Percentiles rank a stretch among this genome's conserved stretches.
Conservation (phyloP, 2,113 vertebrate genomes). For the Rhynchomys soricoides region DNA sequence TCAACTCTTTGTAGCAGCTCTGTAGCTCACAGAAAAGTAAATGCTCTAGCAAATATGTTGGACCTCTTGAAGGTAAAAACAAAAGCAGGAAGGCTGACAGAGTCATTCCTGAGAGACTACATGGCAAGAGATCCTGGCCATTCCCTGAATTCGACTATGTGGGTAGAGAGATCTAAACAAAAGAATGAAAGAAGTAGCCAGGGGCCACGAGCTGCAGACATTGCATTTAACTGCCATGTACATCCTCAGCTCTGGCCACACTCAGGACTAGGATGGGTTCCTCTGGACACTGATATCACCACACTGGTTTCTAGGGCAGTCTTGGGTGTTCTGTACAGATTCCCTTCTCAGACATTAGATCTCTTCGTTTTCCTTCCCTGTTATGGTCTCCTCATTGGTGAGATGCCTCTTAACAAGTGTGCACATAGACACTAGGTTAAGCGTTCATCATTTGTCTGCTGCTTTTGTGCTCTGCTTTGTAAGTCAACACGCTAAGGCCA, state of each 20-base stretch:
- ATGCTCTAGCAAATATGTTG: neutral
- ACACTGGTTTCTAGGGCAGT: no score
- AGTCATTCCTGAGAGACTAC: neutral
- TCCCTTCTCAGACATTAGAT: neutral
- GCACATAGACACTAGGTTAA: no score
- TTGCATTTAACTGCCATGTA: fast-evolving
- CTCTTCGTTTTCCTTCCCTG: neutral
- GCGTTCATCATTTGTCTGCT: neutral
- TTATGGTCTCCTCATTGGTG: neutral
- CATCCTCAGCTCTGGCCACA: neutral
- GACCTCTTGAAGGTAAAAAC: neutral
- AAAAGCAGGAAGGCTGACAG: neutral
- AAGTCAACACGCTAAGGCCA: neutral
- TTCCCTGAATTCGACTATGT: fast-evolving
- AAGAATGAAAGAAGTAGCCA: neutral
- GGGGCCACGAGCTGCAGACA: neutral
- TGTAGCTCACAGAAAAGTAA: neutral
- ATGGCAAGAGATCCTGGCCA: neutral
- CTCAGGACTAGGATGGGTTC: no score
- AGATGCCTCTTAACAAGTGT: no score
- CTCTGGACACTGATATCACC: neutral
- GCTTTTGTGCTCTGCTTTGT: neutral
- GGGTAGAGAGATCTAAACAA: neutral
- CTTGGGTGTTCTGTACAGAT: neutral
- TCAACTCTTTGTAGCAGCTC: neutral